Evolutionary conservation across 2,888 invertebrate species (phyloP).

Genomic region (Hemistola chrysoprasaria): DNA sequence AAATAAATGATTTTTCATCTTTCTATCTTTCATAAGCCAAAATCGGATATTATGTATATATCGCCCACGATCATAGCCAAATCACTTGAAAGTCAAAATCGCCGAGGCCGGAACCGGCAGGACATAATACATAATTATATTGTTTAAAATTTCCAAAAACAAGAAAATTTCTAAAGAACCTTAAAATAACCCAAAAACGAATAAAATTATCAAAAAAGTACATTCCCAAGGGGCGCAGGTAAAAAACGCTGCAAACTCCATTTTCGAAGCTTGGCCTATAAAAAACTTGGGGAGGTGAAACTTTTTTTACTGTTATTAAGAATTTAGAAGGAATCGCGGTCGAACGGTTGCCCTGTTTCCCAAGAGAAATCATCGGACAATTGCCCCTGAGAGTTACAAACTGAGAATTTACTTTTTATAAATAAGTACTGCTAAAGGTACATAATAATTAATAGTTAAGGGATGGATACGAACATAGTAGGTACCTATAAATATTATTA

Average conservation of each 20-base stretch:
- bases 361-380: slow-evolving; percentile 47
- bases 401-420: slow-evolving; percentile 34
- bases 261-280: slow-evolving; percentile 17
- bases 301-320: slow-evolving; percentile 49
- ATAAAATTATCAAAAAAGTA: slow-evolving; percentile 18
- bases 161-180: slow-evolving; percentile 6
- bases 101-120: too few relatives aligned
- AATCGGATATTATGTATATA: too few relatives aligned
- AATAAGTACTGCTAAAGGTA: slow-evolving; percentile 8
- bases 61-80: too few relatives aligned
- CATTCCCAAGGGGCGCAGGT: slow-evolving; percentile 12
- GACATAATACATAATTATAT: too few relatives aligned
- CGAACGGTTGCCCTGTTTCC: slow-evolving; percentile 35
- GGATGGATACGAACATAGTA: too few relatives aligned
- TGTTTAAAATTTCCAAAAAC: neutral
- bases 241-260: slow-evolving; percentile 11
- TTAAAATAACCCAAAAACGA: slow-evolving; percentile 13
- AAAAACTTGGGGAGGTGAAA: slow-evolving; percentile 23
- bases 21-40: too few relatives aligned
- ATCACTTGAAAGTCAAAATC: too few relatives aligned
- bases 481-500: too few relatives aligned
- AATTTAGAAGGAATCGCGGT: slow-evolving; percentile 51
- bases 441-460: too few relatives aligned
- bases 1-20: too few relatives aligned
- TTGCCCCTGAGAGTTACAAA: slow-evolving; percentile 32